Base-by-base conservation (phyloP, 2,888 invertebrate species). In the Acrobasis repandana region DNA sequence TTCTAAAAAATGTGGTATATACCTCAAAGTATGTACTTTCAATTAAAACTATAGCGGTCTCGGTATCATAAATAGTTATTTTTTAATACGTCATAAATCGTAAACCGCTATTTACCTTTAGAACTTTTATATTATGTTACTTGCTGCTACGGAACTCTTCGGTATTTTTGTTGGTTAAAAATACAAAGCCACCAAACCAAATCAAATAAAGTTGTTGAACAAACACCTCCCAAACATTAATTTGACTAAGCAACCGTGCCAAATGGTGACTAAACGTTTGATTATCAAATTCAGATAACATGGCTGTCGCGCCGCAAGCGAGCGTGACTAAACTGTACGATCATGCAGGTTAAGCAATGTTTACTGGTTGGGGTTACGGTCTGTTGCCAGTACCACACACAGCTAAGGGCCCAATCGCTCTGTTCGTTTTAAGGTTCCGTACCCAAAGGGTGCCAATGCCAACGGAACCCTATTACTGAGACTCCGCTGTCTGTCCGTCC, bases 301-400 rank as follows among this genome's bases (percentile, higher is more conserved):
- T 11, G 48, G 34, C 59, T 63, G 61, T 61, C 61, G 56, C 57
- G 61, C 64, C 56, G 60, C 54, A 70, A 74, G 69, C 62, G 68
- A 62, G 71, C 76, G 77, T 74, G 69, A 76, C 76, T 74, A 76
- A 79, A 72, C 62, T 65, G 46, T 47, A 4, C 43, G 43, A 43
- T 43, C 43, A 14, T n/a, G 43, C 14, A 43, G n/a, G 43, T 43
- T 43, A 43, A 43, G 43, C 43, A 43, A 43, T 43, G 43, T 63
- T 49, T 56, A 58, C 43, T 38, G 49, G 49, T 43, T n/a, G 5
- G 14, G 43, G 43, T 43, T 43, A 11, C 43, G 43, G 43, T 43
- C 43, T 43, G 43, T 6, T 38, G 11, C 14, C 9, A 10, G 36
- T 2, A 1, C 9, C 38, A 10, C 11, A 43, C 43, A 43, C 4